Evolutionary conservation across 2,888 invertebrate species (phyloP).

Genomic region (Leucophenga montana): DNA sequence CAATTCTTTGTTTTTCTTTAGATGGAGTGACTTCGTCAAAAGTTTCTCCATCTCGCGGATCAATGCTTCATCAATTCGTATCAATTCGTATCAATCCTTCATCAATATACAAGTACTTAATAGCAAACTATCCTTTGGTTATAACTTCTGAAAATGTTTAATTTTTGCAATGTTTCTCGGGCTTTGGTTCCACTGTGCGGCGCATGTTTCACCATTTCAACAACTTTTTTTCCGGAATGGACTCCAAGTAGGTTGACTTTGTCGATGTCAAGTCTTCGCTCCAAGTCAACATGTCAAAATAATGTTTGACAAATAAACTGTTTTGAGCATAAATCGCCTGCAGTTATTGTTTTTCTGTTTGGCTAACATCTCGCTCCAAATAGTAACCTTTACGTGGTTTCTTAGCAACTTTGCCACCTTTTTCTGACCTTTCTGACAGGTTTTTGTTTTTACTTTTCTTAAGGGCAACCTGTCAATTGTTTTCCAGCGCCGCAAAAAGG

Average conservation of each 20-base stretch:
- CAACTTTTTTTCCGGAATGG: too few species aligned
- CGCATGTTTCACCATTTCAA: slow-evolving; percentile 1
- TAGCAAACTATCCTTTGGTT: too few species aligned
- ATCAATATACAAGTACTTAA: too few species aligned
- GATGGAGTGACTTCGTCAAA: too few species aligned
- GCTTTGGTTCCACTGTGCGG: too few species aligned
- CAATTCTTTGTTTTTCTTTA: too few species aligned
- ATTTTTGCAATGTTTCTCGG: too few species aligned
- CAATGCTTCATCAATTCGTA: too few species aligned
- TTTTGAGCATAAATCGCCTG: slow-evolving; percentile 63
- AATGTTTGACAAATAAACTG: slow-evolving; percentile 66
- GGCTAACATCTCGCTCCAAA: slow-evolving; percentile 47
- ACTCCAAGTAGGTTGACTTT: too few species aligned
- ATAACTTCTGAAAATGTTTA: too few species aligned
- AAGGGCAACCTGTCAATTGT: slow-evolving; percentile 38
- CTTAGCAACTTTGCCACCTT: slow-evolving; percentile 56
- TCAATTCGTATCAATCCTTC: too few species aligned
- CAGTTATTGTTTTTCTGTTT: slow-evolving; percentile 62
- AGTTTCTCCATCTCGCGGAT: too few species aligned
- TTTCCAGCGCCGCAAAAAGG: neutral
- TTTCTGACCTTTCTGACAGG: slow-evolving; percentile 33
- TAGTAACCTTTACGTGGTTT: slow-evolving; percentile 60
- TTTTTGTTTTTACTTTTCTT: slow-evolving; percentile 11
- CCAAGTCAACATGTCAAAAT: slow-evolving; percentile 26
- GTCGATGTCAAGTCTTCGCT: slow-evolving; percentile 7